Evolutionary conservation across 1,140 invertebrate species (phyloP), one percentile per base, ranked within the genome.

Genomic region (Nomia melanderi): DNA sequence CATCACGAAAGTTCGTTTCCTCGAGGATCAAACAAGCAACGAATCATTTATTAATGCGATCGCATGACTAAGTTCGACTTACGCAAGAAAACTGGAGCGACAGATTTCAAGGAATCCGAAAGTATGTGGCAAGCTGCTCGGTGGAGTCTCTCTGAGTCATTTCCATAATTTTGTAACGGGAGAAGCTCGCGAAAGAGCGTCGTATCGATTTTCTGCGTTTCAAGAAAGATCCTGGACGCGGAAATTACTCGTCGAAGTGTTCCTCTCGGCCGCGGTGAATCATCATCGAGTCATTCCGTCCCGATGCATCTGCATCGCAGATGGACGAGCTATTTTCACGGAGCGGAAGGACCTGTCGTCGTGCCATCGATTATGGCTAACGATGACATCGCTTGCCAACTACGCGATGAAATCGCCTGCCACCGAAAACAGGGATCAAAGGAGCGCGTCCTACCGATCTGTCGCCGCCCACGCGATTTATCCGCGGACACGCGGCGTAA

Each of bases 271-370:
- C 5, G 5, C n/a, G 59, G 60, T 83, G 81, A 83, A 56, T 83
- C 81, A 83, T 39, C 60, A 47, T 73, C 47, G 44, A 78, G 82
- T 83, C 64, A 78, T 83, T 83, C 41, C 59, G 50, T 29, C 25
- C 33, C 59, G 36, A 63, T 71, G 8, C 36, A 71, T 17, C 29
- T 67, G 74, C 69, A 64, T 33, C 67, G 63, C 73, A 50, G 63
- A 65, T 50, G 44, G 57, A 39, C 29, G 27, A 29, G 36, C 53
- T 64, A 23, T 62, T 77, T 77, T 14, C 44, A 77, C n/a, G 33
- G 54, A 27, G 12, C n/a, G 44, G 7, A 1, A 6, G 4, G 47
- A 20, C 20, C n/a, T 7, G 41, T 57, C 47, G 17, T 44, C n/a
- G 59, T 63, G 54, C 31, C 67, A 56, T 36, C 31, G 69, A 62